These are phyloP conservation scores for Suncus etruscus DNA, from an alignment of 2,113 vertebrate species.

Conservation along the genomic window DNA sequence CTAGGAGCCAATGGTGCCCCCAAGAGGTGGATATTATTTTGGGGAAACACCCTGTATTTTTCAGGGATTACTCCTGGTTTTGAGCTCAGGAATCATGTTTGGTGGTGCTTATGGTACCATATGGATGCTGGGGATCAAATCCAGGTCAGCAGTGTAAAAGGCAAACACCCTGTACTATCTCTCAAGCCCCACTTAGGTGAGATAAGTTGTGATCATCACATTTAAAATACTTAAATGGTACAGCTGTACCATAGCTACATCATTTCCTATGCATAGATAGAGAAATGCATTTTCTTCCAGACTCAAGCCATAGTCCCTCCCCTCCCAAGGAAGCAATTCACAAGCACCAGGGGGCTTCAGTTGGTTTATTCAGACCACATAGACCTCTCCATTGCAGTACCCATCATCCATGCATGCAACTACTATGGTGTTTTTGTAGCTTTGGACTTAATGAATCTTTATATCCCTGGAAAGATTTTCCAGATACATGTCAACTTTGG, in stretches of 20 bases:
- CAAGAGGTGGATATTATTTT: neutral
- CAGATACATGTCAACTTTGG: constrained; percentile 1
- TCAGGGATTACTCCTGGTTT: too few relatives aligned
- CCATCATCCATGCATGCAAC: neutral
- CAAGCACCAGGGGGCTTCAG: neutral
- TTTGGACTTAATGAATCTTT: neutral
- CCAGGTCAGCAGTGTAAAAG: too few relatives aligned
- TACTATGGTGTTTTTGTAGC: neutral
- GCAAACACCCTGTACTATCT: too few relatives aligned
- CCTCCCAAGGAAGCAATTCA: neutral
- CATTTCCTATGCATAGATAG: too few relatives aligned
- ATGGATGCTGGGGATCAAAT: too few relatives aligned
- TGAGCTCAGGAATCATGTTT: too few relatives aligned
- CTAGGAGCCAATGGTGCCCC: neutral
- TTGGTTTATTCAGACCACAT: too few relatives aligned
- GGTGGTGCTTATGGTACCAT: too few relatives aligned
- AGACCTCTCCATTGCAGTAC: neutral
- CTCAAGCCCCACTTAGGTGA: neutral
- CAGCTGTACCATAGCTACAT: neutral
- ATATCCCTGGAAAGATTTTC: neutral
- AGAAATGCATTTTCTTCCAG: neutral
- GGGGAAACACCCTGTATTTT: too few relatives aligned
- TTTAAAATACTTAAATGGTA: neutral
- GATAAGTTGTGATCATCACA: neutral
- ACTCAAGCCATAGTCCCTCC: neutral